Evolutionary conservation across 1,140 invertebrate genomes (phyloP), one percentile per base, ranked within the genome.

Genomic region (Papilio polyxenes): DNA sequence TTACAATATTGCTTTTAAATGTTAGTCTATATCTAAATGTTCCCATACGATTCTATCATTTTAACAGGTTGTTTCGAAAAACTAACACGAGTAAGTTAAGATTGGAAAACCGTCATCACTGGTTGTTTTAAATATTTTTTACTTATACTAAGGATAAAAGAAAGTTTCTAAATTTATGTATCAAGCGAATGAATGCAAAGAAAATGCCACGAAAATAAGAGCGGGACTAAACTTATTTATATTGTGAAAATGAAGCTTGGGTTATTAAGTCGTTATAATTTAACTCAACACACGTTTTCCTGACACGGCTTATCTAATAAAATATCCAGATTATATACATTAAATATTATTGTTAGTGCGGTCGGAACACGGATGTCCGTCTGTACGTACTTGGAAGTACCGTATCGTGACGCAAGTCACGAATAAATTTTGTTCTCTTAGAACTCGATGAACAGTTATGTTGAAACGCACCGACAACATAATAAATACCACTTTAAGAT

Each of bases 361-460:
- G 65, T 77, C 75, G 49, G 48, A 77, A 77, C 48, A 77, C 75
- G 75, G 75, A 77, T 77, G 75, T 77, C 75, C 75, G 75, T 51
- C 75, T 51, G 20, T 49, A 49, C 49, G 75, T 77, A 77, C 75
- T 77, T 53, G 75, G 75, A 77, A 77, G 75, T 77, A 48, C 75
- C 75, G 75, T 77, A 77, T 51, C 49, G 75, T 77, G 44, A 77
- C n/a, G 75, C 48, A 23, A 77, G 75, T 49, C 48, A 77, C 75
- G 44, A 75, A 49, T 75, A 75, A 75, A 44, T 44, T 48, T 75
- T 40, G 65, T 72, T 72, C 65, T 75, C 74, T 49, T 49, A 75
- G 74, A 75, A 75, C 40, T 48, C 40, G 74, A 40, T 75, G 40
- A 75, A 75, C 74, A 44, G 74, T 49, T 49, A 49, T 75, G 44